phyloP scores from a whole-genome alignment of 2,888 invertebrate species.

The Orthonevra nobilis region DNA sequence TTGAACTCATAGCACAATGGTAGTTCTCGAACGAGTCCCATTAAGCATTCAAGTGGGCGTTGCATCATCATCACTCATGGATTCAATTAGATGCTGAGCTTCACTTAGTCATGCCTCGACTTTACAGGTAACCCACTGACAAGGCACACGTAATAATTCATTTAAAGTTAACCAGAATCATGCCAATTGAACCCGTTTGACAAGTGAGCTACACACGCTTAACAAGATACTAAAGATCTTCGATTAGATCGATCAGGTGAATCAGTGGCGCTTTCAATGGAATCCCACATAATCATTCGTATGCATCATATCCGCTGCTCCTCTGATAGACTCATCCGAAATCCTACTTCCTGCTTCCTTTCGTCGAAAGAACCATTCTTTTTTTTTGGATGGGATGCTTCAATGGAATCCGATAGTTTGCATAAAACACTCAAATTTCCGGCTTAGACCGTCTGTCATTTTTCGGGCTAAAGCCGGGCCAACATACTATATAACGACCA shows the following conservation, averaged over 20 bases:
- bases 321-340: neutral
- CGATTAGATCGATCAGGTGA: conserved; percentile 13
- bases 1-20: conserved; percentile 15
- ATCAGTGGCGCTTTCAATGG: conserved; percentile 23
- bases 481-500: conserved; percentile 17
- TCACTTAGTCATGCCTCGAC: conserved; percentile 47
- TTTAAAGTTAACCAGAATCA: conserved; percentile 12
- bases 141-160: conserved; percentile 5
- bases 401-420: too few relatives aligned
- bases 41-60: conserved; percentile 24
- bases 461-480: too few relatives aligned
- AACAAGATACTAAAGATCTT: conserved; percentile 3
- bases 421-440: conserved; percentile 37
- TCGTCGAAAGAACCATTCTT: too few relatives aligned
- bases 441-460: too few relatives aligned
- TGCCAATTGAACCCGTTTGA: conserved; percentile 24
- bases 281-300: conserved; percentile 25
- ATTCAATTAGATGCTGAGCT: conserved; percentile 32
- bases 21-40: conserved; percentile 6
- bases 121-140: conserved; percentile 1
- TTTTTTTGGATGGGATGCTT: too few relatives aligned
- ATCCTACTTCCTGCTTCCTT: neutral
- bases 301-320: neutral
- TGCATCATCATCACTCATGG: conserved; percentile 35
- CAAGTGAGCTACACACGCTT: conserved; percentile 19